Conservation (phyloP, 2,888 invertebrate species). For the Rapana venosa region DNA sequence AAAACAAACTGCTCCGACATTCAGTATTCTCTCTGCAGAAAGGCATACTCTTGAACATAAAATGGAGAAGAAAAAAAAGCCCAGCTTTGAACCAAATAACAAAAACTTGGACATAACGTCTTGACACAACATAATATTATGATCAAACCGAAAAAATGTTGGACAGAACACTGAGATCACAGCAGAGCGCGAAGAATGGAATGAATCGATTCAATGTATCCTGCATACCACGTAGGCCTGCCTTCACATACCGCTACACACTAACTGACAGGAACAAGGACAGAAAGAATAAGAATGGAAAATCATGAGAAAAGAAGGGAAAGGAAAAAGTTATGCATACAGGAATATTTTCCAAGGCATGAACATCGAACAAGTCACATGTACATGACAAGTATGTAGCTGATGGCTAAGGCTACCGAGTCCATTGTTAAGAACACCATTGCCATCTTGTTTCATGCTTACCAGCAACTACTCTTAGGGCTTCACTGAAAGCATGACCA, state of each 20-base stretch:
- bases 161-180: conserved; percentile 35
- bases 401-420: no score
- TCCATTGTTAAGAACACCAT: no score
- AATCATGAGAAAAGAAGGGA: background rate
- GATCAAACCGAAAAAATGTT: background rate
- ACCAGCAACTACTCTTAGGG: no score
- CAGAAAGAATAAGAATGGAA: background rate
- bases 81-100: background rate
- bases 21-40: no score
- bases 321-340: background rate
- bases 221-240: background rate
- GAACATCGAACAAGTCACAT: no score
- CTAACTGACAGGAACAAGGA: background rate
- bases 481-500: no score
- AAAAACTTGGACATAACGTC: background rate
- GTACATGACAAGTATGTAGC: no score
- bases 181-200: conserved; percentile 35
- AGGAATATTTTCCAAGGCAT: no score
- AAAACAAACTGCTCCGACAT: no score
- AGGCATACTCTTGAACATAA: background rate
- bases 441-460: no score
- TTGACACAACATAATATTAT: no score
- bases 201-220: conserved; percentile 23
- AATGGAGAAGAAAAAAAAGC: background rate
- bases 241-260: background rate